Evolutionary conservation across 2,888 invertebrate species (phyloP), one percentile per base, ranked within the genome.

Genomic region (Blastobasis lacticolella): DNA sequence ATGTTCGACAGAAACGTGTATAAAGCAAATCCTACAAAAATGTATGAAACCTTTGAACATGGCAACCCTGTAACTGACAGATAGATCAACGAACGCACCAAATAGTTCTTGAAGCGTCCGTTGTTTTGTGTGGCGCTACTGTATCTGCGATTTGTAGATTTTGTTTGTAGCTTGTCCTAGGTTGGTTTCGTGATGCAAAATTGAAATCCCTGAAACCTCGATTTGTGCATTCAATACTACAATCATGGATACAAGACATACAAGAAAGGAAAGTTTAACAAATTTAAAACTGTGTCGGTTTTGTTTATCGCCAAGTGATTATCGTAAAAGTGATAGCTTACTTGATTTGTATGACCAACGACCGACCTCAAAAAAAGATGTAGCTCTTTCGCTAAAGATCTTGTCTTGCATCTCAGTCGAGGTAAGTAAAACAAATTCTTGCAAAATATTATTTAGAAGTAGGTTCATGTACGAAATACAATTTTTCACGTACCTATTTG

Each of bases 391-490:
- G 51, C 77, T 94, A 63, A 94, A 94, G 87, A 92, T 94, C 67
- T 92, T 94, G 91, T 92, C 94, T 50, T 93, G 93, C 72, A 90
- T 93, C 58, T 91, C 93, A 54, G 91, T 94, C 62, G 94, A 95
- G 93, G 94, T 94, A 90, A 69, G 58, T 56, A 23, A 23, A 23
- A 23, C 3, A 23, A 23, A 23, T 23, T 23, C 23, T 23, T 23
- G 3, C 23, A 23, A 23, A 23, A 23, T 23, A 23, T 23, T 23
- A 23, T 23, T 23, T 23, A 23, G 23, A 23, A 23, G 23, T 23
- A 23, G 23, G 3, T 23, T 23, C 23, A 23, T 23, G 23, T 3
- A 23, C 23, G 23, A 23, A 23, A 23, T 23, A 23, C 23, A 23
- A 23, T 23, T 2, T 23, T 23, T 23, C 10, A 44, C 44, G 3